phyloP scores from a whole-genome alignment of 2,888 invertebrate genomes.

The Lypha dubia region DNA sequence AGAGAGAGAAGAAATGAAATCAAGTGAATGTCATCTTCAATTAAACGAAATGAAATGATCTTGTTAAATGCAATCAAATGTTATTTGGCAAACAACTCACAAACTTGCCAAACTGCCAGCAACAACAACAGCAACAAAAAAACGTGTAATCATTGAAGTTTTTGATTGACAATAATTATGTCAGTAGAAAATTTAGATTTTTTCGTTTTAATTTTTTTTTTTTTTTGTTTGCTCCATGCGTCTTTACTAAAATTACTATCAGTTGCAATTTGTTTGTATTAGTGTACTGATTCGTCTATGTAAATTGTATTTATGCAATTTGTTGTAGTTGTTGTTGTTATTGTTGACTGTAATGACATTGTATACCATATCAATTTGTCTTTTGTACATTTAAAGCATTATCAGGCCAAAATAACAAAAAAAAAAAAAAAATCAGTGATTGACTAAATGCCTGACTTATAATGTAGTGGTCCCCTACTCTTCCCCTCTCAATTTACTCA shows the following conservation, averaged over 20 bases:
- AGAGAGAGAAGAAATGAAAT: constrained; percentile 15
- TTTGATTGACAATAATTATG: constrained; percentile 67
- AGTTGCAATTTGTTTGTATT: constrained; percentile 12
- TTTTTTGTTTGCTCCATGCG: not conserved
- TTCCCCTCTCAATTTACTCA: not conserved
- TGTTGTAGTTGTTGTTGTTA: not conserved
- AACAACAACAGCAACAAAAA: not conserved
- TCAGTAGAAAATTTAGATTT: constrained; percentile 51
- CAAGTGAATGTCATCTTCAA: constrained; percentile 63
- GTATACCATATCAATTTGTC: constrained; percentile 54
- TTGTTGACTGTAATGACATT: constrained; percentile 52
- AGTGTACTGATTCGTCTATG: not conserved
- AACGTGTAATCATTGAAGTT: constrained; percentile 38
- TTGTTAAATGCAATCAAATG: constrained; percentile 64
- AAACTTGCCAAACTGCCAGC: constrained; percentile 30
- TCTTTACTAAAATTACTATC: constrained; percentile 29
- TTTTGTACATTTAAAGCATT: constrained; percentile 27
- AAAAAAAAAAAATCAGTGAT: constrained; percentile 17
- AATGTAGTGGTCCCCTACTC: not conserved
- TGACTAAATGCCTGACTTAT: constrained; percentile 32
- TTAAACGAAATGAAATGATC: constrained; percentile 67
- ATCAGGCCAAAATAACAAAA: constrained; percentile 41
- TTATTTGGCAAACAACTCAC: constrained; percentile 50
- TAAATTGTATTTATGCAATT: not conserved
- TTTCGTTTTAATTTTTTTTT: no score